These are phyloP conservation scores for Blera fallax DNA, from an alignment of 2,888 invertebrate species.

Conservation along the genomic window DNA sequence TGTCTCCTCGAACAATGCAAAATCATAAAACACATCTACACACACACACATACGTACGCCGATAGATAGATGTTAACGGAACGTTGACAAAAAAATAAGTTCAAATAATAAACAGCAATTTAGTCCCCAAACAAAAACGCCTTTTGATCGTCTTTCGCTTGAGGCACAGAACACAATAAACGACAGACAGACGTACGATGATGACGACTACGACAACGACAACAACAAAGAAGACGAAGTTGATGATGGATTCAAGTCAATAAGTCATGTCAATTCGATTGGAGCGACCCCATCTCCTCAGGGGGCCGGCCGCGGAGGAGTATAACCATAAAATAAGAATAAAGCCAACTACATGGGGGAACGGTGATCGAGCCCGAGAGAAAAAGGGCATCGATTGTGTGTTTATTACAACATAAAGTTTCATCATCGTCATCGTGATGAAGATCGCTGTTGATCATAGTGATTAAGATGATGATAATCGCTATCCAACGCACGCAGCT, in stretches of 20 bases:
- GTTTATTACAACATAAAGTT: slow-evolving; percentile 70
- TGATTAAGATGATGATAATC: slow-evolving; percentile 68
- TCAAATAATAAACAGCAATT: slow-evolving; percentile 56
- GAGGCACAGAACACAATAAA: not conserved
- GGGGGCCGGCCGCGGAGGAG: slow-evolving; percentile 41
- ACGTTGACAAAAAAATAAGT: slow-evolving; percentile 23
- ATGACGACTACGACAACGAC: slow-evolving; percentile 4
- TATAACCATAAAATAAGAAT: slow-evolving; percentile 36
- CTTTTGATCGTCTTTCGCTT: slow-evolving; percentile 48
- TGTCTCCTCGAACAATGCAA: slow-evolving; percentile 35
- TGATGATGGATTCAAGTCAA: slow-evolving; percentile 71
- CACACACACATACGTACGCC: slow-evolving; percentile 6
- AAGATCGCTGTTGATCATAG: slow-evolving; percentile 64
- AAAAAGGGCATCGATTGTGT: slow-evolving; percentile 69
- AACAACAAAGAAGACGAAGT: slow-evolving; percentile 28
- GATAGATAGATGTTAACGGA: slow-evolving; percentile 34
- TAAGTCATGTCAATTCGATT: slow-evolving; percentile 70
- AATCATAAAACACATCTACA: slow-evolving; percentile 43
- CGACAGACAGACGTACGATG: slow-evolving; percentile 10
- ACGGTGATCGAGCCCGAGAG: slow-evolving; percentile 23
- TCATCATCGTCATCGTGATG: slow-evolving; percentile 64
- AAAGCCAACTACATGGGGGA: slow-evolving; percentile 2
- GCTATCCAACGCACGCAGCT: slow-evolving; percentile 60
- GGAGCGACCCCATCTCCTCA: slow-evolving; percentile 48
- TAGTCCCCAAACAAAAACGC: slow-evolving; percentile 57